A percentile compares a stretch with the other conserved stretches of the same genome.
Conservation (phyloP, 1,140 invertebrate genomes). For the Leptopilina clavipes region DNA sequence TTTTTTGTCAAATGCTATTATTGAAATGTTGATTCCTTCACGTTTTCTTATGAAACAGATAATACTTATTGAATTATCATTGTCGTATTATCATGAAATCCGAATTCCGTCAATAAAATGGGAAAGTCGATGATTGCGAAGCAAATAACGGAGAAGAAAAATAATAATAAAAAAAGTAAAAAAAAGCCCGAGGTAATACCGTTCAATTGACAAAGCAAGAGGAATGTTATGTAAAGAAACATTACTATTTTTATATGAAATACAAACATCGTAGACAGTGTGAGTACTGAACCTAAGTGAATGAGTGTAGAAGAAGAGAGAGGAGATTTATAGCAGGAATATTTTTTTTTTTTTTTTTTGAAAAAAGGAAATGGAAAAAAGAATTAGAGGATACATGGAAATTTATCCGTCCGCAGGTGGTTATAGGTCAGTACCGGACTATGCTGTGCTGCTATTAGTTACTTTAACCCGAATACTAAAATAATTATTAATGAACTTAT, state of each 20-base stretch:
- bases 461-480: conserved; percentile 61
- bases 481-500: conserved; percentile 49
- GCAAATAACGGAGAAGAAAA: conserved; percentile 51
- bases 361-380: conserved; percentile 32
- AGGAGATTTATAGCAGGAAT: conserved; percentile 30
- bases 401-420: conserved; percentile 72
- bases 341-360: conserved; percentile 15
- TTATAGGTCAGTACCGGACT: conserved; percentile 76
- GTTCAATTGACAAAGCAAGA: conserved; percentile 52
- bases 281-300: conserved; percentile 69
- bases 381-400: conserved; percentile 48
- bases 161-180: no score
- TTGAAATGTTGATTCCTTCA: not conserved
- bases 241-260: conserved; percentile 70
- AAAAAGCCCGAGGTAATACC: conserved; percentile 37
- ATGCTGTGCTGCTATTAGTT: conserved; percentile 73
- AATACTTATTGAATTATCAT: conserved; percentile 1
- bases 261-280: conserved; percentile 62
- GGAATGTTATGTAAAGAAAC: conserved; percentile 60
- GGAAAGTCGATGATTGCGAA: conserved; percentile 50
- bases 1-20: not conserved
- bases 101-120: conserved; percentile 21
- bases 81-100: not conserved
- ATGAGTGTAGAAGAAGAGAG: conserved; percentile 48
- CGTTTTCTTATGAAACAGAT: not conserved